phyloP scores from a whole-genome alignment of 1,140 invertebrate genomes.

The Lordiphosa stackelbergi region DNA sequence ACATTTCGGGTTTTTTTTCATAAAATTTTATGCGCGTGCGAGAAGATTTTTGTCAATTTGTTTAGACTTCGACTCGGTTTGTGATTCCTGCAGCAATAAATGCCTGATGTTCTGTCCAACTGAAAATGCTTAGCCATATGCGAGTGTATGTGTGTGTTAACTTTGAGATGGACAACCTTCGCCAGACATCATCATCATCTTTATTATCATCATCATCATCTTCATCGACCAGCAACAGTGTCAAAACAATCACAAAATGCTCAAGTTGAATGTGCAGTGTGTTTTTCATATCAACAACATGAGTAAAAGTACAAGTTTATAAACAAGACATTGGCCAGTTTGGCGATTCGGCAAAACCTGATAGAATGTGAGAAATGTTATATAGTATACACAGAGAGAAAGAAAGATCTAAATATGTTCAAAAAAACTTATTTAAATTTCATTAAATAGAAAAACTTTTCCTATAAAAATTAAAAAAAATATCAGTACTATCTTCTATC shows the following conservation, averaged over 20 bases:
- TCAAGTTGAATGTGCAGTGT: slow-evolving; percentile 24
- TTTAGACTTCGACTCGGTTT: slow-evolving; percentile 14
- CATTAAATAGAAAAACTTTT: no score
- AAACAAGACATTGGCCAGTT: slow-evolving; percentile 26
- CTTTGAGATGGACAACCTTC: slow-evolving; percentile 40
- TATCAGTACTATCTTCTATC: no score
- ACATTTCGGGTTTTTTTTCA: slow-evolving; percentile 11
- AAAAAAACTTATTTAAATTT: no score
- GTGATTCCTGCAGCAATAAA: slow-evolving; percentile 4
- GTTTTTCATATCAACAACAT: slow-evolving; percentile 10
- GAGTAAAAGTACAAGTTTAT: neutral
- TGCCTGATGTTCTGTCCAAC: slow-evolving; percentile 2
- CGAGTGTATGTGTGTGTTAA: slow-evolving; percentile 11
- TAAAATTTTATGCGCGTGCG: slow-evolving; percentile 28
- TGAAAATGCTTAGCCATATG: neutral
- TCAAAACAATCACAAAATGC: slow-evolving; percentile 38
- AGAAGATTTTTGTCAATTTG: slow-evolving; percentile 6
- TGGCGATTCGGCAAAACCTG: slow-evolving; percentile 26
- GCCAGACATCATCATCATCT: slow-evolving; percentile 4
- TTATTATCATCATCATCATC: slow-evolving; percentile 6
- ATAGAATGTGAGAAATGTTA: no score
- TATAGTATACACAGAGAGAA: no score
- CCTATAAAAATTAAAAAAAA: no score
- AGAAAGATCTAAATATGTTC: no score
- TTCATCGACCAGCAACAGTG: slow-evolving; percentile 1